These are phyloP conservation scores for Cephalotes varians DNA, from an alignment of 2,888 invertebrate species.

Conservation along the genomic window DNA sequence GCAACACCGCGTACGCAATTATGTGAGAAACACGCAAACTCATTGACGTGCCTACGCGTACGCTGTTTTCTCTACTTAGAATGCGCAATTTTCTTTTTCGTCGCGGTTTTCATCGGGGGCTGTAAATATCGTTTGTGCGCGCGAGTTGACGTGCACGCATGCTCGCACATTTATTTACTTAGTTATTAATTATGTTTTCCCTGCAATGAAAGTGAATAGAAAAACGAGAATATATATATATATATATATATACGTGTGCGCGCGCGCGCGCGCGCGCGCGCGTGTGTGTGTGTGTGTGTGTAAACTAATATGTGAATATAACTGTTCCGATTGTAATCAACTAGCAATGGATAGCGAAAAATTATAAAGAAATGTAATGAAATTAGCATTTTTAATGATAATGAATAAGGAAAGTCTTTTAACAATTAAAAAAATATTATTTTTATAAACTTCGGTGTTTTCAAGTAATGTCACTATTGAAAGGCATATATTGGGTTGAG, in stretches of 20 bases:
- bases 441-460: background rate
- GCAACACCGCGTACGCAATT: constrained; percentile 34
- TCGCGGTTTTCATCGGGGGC: background rate
- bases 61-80: constrained; percentile 40
- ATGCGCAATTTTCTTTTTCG: constrained; percentile 33
- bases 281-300: too few relatives aligned
- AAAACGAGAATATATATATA: background rate
- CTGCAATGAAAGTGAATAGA: background rate
- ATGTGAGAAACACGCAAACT: constrained; percentile 33
- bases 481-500: too few relatives aligned
- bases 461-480: background rate
- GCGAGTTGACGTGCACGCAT: background rate
- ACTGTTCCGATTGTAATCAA: background rate
- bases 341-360: background rate
- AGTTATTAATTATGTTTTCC: constrained; percentile 36
- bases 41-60: constrained; percentile 46
- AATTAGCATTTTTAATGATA: background rate
- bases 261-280: too few relatives aligned
- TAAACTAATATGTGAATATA: background rate
- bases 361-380: background rate
- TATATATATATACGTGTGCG: too few relatives aligned
- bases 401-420: background rate
- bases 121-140: constrained; percentile 19
- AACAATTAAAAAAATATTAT: background rate
- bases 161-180: constrained; percentile 22